Evolutionary conservation across 2,797 vertebrate genomes (phyloP).

Genomic region (Melanotaenia pygmaea): DNA sequence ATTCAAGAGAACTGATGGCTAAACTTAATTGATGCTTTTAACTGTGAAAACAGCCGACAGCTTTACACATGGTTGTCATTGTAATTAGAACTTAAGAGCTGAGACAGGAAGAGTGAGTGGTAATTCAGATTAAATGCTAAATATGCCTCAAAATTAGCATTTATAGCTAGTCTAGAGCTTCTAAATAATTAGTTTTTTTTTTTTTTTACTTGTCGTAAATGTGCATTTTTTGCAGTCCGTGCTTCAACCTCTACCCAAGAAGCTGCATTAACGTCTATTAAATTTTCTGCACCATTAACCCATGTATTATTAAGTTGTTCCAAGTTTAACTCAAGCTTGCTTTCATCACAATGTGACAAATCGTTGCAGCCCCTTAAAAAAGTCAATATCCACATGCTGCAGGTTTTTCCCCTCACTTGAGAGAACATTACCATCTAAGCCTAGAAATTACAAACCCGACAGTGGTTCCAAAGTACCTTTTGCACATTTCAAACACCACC

Average conservation of each 20-base stretch:
- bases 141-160: not conserved
- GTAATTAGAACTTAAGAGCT: not conserved
- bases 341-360: conserved; percentile 51
- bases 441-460: not conserved
- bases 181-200: conserved; percentile 7
- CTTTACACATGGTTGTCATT: too few relatives aligned
- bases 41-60: not conserved
- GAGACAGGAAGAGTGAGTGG: not conserved
- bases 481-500: not conserved
- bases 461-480: not conserved
- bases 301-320: conserved; percentile 44
- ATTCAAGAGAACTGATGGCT: conserved; percentile 38
- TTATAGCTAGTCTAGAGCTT: not conserved
- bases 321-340: conserved; percentile 43
- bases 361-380: conserved; percentile 21
- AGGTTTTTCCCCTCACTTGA: not conserved
- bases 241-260: conserved; percentile 23
- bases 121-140: conserved; percentile 1
- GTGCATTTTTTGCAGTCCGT: conserved; percentile 13
- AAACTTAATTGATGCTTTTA: conserved; percentile 12
- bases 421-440: not conserved
- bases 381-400: not conserved
- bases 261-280: conserved; percentile 42
- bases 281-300: conserved; percentile 63
- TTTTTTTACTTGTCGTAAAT: conserved; percentile 10